A percentile compares a stretch with the other conserved stretches of the same genome.
Evolutionary conservation across 1,140 invertebrate genomes (phyloP).

Genomic region (Danaus melanippus): DNA sequence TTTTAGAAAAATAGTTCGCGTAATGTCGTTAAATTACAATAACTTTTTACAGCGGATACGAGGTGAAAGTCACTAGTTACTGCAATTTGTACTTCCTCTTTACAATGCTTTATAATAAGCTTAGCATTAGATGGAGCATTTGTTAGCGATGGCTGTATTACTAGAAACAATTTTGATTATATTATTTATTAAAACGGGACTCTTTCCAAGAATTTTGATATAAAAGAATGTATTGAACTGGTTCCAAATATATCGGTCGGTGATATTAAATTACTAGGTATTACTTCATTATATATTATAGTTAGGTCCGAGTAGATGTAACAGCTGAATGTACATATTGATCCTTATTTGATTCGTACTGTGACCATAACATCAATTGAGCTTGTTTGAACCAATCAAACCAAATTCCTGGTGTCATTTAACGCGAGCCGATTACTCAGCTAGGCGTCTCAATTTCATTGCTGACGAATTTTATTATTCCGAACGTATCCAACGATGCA

Average conservation of each 20-base stretch:
- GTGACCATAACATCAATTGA: constrained; percentile 24
- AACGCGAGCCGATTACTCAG: constrained; percentile 33
- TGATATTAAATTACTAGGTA: too few relatives aligned
- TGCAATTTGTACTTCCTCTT: constrained; percentile 13
- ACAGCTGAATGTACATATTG: neutral
- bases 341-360: constrained; percentile 6
- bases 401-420: constrained; percentile 25
- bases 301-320: too few relatives aligned
- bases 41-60: neutral
- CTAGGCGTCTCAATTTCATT: constrained; percentile 38
- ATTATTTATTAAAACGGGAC: too few relatives aligned
- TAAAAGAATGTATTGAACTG: too few relatives aligned
- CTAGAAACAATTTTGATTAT: too few relatives aligned
- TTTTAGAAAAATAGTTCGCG: neutral
- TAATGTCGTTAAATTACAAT: too few relatives aligned
- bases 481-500: constrained; percentile 5
- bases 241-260: too few relatives aligned
- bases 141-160: too few relatives aligned
- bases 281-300: too few relatives aligned
- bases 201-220: too few relatives aligned
- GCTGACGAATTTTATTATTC: constrained; percentile 28
- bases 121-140: too few relatives aligned
- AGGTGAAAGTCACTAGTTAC: constrained; percentile 11
- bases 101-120: too few relatives aligned
- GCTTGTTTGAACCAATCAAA: constrained; percentile 27